Base-by-base conservation (phyloP, 1,140 invertebrate species). In the Tetramorium simillimum region DNA sequence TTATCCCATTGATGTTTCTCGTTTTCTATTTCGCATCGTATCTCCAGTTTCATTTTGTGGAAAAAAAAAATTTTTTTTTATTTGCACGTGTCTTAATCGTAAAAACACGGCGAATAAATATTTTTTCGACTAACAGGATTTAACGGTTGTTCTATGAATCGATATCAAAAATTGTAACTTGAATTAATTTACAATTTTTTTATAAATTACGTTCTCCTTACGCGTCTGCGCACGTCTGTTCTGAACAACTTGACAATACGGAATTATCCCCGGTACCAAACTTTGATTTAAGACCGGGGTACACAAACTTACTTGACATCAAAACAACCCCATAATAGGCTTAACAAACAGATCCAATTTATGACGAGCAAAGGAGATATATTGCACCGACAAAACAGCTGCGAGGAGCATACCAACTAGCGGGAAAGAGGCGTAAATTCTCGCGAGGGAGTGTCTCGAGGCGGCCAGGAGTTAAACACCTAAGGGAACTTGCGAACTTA, bases 281-380 rank as follows among this genome's bases (percentile, higher is more conserved):
- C 21, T 70, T n/a, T 53, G 63, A 81, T 70, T 24, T 70, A 81
- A 81, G n/a, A 40, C 9, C 3, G 9, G 0, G 46, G n/a, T 56
- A 16, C 14, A 40, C 14, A 51, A 81, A 67, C 28, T 43, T 69
- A 65, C n/a, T 37, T 65, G 43, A 51, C 14, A 33, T 49, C 67
- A 82, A 56, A 73, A 49, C 53, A 84, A 75, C 10, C 43, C 53
- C 40, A 73, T 73, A 75, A 84, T 21, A 60, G 53, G 18, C 56
- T 84, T 84, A 84, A 75, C 53, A 75, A 82, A 60, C 40, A 58
- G 24, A 73, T 82, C 67, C 18, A 60, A 73, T 84, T 73, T 84
- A 75, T 84, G 28, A 18, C 7, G 10, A n/a, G 14, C 7, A 28
- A 60, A 60, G 46, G 69, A 62, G 40, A 60, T 84, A 75, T 73